A percentile compares a stretch with the other conserved stretches of the same genome.
Evolutionary conservation across 1,140 invertebrate genomes (phyloP).

Genomic region (Zeugodacus cucurbitae): DNA sequence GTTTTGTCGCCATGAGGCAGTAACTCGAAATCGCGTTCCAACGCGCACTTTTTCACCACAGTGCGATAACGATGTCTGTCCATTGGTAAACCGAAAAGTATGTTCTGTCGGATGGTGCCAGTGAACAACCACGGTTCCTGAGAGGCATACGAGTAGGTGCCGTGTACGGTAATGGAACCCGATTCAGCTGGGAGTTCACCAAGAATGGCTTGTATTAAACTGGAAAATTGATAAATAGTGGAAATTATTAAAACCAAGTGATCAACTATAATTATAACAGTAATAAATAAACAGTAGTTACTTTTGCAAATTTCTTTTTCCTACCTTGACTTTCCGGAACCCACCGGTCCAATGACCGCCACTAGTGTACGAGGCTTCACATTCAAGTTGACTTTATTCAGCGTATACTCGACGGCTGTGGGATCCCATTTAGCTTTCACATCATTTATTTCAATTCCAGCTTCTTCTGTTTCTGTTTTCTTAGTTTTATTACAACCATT

Average conservation of each 20-base stretch:
- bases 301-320: not conserved
- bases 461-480: slow-evolving; percentile 39
- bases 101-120: slow-evolving; percentile 85
- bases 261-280: too few relatives aligned
- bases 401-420: slow-evolving; percentile 48
- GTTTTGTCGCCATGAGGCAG: slow-evolving; percentile 85
- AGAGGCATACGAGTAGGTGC: slow-evolving; percentile 88
- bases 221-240: slow-evolving; percentile 67
- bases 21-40: slow-evolving; percentile 80
- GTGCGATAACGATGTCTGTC: slow-evolving; percentile 78
- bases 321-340: slow-evolving; percentile 66
- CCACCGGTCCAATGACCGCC: slow-evolving; percentile 74
- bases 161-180: slow-evolving; percentile 77
- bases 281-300: too few relatives aligned
- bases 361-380: slow-evolving; percentile 68
- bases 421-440: slow-evolving; percentile 55
- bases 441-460: slow-evolving; percentile 49
- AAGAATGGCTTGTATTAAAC: slow-evolving; percentile 83
- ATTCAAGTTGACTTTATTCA: slow-evolving; percentile 53
- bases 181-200: slow-evolving; percentile 78
- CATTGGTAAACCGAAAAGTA: slow-evolving; percentile 85
- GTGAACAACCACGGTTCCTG: slow-evolving; percentile 93
- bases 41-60: slow-evolving; percentile 79
- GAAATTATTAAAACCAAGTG: not conserved
- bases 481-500: not conserved